These are phyloP conservation scores for Muscicapa comitata DNA, from an alignment of 2,797 vertebrate species.

Conservation along the genomic window DNA sequence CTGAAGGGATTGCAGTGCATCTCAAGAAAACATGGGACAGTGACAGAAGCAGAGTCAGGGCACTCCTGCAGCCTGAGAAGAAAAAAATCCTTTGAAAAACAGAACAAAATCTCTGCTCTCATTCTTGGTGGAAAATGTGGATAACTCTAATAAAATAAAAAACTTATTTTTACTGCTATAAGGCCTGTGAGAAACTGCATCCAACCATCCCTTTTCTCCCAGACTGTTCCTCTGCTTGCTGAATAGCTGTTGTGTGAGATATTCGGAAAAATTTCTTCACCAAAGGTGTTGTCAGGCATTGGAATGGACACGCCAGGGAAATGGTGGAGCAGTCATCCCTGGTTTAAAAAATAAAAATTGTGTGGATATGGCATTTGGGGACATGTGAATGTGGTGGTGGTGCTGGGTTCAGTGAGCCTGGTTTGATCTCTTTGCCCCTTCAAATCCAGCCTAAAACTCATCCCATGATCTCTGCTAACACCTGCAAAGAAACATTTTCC, in stretches of 20 bases:
- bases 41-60: not conserved
- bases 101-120: not conserved
- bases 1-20: not conserved
- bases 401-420: not conserved
- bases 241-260: not conserved
- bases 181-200: not conserved
- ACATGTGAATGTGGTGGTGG: not conserved
- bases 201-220: not conserved
- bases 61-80: not conserved
- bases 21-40: not conserved
- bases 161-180: not conserved
- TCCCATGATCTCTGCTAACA: not conserved
- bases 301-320: not conserved
- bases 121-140: not conserved
- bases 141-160: not conserved
- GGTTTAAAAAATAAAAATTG: no score
- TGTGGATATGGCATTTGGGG: not conserved
- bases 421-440: not conserved
- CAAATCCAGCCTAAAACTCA: not conserved
- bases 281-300: not conserved
- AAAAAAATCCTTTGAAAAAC: not conserved
- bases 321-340: rapidly evolving
- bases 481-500: not conserved
- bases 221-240: not conserved
- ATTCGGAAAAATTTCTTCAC: not conserved